Percentiles rank a stretch among this genome's conserved stretches.
Conservation (phyloP, 2,113 vertebrate species). For the Otocyon megalotis region DNA sequence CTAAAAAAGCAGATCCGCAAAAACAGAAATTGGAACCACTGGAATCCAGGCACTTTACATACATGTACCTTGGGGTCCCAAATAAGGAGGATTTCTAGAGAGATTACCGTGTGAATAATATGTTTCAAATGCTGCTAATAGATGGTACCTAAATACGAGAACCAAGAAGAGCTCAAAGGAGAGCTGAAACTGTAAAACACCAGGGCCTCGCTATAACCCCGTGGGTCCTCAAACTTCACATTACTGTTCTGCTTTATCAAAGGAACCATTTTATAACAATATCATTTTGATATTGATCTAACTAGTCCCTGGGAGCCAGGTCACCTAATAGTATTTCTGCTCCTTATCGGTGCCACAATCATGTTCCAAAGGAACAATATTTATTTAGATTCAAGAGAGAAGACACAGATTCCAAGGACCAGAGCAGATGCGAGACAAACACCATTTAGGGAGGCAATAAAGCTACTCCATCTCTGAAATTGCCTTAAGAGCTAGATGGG, state of each 20-base stretch:
- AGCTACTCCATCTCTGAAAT: conserved; percentile 12
- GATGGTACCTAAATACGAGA: conserved; percentile 33
- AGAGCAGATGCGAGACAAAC: neutral
- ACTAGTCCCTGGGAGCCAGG: conserved; percentile 35
- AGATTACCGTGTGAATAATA: conserved; percentile 51
- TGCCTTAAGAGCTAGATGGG: neutral
- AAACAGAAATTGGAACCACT: neutral
- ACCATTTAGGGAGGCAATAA: neutral
- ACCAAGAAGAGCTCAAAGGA: conserved; percentile 52
- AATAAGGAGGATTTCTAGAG: conserved; percentile 58
- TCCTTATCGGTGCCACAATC: neutral
- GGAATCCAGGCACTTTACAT: conserved; percentile 3
- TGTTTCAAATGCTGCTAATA: conserved; percentile 13
- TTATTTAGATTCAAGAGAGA: conserved; percentile 35
- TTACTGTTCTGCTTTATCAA: neutral
- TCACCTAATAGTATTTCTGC: conserved; percentile 18
- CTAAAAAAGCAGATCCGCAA: neutral
- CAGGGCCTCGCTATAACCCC: conserved; percentile 21
- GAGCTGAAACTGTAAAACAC: conserved; percentile 46
- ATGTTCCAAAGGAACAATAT: neutral
- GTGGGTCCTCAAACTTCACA: conserved; percentile 24
- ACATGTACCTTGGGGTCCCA: conserved; percentile 25
- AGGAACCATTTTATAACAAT: conserved; percentile 19
- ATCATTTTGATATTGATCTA: conserved; percentile 58
- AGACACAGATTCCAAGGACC: neutral